Evolutionary conservation across 2,797 vertebrate genomes (phyloP).

Genomic region (Pteronotus mesoamericanus): DNA sequence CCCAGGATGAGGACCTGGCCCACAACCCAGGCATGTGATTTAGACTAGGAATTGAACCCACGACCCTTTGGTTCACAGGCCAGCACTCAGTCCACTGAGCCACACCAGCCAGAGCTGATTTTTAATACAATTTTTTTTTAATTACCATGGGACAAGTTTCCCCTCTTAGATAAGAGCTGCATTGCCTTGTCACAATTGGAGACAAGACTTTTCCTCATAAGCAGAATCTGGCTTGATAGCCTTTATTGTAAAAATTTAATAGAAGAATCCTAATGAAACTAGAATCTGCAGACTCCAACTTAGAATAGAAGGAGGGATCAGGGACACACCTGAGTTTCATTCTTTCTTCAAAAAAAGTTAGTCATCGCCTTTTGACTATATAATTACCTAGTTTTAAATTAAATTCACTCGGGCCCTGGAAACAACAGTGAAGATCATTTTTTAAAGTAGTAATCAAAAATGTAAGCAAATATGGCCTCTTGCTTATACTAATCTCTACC

Average conservation of each 20-base stretch:
- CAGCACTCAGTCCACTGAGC: no score
- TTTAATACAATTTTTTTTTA: neutral
- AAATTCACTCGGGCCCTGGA: neutral
- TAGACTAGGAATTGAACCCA: no score
- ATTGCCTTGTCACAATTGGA: neutral
- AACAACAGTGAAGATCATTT: neutral
- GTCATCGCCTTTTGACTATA: neutral
- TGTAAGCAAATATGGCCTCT: neutral
- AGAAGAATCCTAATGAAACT: neutral
- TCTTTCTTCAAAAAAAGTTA: neutral
- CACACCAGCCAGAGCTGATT: no score
- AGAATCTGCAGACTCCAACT: neutral
- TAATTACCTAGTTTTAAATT: neutral
- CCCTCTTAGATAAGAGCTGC: neutral
- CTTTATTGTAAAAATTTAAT: neutral
- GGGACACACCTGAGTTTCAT: neutral
- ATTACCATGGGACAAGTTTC: neutral
- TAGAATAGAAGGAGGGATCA: neutral
- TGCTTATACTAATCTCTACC: neutral
- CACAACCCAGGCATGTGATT: no score
- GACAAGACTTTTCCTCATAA: neutral
- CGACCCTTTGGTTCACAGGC: no score
- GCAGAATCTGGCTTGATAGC: neutral
- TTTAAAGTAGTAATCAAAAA: neutral
- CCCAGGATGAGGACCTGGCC: no score